These are phyloP conservation scores for Pholis gunnellus DNA, from an alignment of 2,113 vertebrate species.

Conservation along the genomic window DNA sequence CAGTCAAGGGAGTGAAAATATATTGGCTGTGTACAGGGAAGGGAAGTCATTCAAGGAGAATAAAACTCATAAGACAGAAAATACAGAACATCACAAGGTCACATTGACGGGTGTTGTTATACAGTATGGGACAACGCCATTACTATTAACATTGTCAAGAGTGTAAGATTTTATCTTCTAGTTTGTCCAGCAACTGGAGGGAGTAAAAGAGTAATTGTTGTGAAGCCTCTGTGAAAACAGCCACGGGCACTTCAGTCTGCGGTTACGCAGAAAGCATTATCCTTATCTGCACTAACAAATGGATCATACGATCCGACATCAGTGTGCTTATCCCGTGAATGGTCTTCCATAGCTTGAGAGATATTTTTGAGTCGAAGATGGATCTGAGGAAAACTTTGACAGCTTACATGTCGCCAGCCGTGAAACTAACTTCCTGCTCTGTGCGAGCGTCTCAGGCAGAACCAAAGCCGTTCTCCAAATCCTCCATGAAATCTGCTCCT, in stretches of 20 bases:
- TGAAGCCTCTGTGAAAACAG: slow-evolving; percentile 45
- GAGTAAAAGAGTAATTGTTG: slow-evolving; percentile 52
- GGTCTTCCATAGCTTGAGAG: slow-evolving; percentile 57
- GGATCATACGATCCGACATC: slow-evolving; percentile 67
- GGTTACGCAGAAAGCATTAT: slow-evolving; percentile 47
- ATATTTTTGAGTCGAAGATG: slow-evolving; percentile 66
- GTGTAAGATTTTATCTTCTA: slow-evolving; percentile 24
- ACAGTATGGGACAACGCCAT: slow-evolving; percentile 8
- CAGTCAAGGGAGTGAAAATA: slow-evolving; percentile 43
- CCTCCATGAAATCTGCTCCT: slow-evolving; percentile 79
- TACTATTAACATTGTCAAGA: slow-evolving; percentile 37
- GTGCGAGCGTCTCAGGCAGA: slow-evolving; percentile 60
- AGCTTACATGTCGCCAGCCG: slow-evolving; percentile 63
- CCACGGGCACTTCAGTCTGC: slow-evolving; percentile 46
- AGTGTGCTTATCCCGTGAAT: slow-evolving; percentile 61
- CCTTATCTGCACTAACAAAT: slow-evolving; percentile 68
- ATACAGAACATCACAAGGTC: slow-evolving; percentile 50
- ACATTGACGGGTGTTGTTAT: slow-evolving; percentile 33
- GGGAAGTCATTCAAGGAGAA: slow-evolving; percentile 78
- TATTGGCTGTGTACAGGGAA: slow-evolving; percentile 47
- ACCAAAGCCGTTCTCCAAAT: slow-evolving; percentile 76
- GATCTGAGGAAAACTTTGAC: slow-evolving; percentile 73
- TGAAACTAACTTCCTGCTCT: slow-evolving; percentile 70
- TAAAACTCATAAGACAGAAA: slow-evolving; percentile 58
- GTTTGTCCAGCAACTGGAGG: slow-evolving; percentile 42